Percentiles rank a stretch among this genome's conserved stretches.
Conservation (phyloP, 1,140 invertebrate genomes). For the Hermatobates lingyangjiaoensis region DNA sequence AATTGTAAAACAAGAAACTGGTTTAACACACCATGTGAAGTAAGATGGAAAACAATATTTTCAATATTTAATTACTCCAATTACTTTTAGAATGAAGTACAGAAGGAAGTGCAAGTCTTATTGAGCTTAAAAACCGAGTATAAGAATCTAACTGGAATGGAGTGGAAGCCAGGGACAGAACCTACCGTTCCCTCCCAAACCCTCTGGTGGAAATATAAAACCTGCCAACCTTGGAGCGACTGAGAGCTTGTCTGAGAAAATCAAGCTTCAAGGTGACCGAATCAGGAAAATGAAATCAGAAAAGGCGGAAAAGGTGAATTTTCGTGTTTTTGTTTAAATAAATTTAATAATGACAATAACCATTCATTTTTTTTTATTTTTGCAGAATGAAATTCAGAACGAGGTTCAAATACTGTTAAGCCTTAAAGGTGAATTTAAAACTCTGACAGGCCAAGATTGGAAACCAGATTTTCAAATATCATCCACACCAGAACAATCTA, state of each 20-base stretch:
- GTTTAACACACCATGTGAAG: too few relatives aligned
- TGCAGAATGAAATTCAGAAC: slow-evolving; percentile 30
- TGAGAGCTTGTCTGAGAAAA: slow-evolving; percentile 12
- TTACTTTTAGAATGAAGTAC: slow-evolving; percentile 24
- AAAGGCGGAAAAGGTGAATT: slow-evolving; percentile 14
- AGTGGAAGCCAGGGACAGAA: slow-evolving; percentile 35
- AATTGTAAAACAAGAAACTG: too few relatives aligned
- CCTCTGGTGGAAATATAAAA: too few relatives aligned
- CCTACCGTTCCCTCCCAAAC: background rate
- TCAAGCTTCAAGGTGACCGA: slow-evolving; percentile 25
- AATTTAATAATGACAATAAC: too few relatives aligned
- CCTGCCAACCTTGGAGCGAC: slow-evolving; percentile 10
- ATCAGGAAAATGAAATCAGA: slow-evolving; percentile 22
- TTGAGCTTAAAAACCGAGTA: slow-evolving; percentile 44
- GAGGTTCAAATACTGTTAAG: slow-evolving; percentile 38
- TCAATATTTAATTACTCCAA: background rate
- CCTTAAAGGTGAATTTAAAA: slow-evolving; percentile 47
- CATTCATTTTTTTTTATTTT: background rate
- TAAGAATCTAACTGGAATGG: slow-evolving; percentile 35
- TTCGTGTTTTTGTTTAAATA: slow-evolving; percentile 3
- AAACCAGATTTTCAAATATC: slow-evolving; percentile 21
- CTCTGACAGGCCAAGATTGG: slow-evolving; percentile 35
- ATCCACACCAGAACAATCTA: slow-evolving; percentile 8
- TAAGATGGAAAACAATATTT: slow-evolving; percentile 1
- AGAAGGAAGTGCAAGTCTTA: slow-evolving; percentile 23